Percentiles rank a stretch among this genome's conserved stretches.
Evolutionary conservation across 53 echinoderm and acorn worm genomes (phyloP).

Genomic region (Echinarachnius parma): DNA sequence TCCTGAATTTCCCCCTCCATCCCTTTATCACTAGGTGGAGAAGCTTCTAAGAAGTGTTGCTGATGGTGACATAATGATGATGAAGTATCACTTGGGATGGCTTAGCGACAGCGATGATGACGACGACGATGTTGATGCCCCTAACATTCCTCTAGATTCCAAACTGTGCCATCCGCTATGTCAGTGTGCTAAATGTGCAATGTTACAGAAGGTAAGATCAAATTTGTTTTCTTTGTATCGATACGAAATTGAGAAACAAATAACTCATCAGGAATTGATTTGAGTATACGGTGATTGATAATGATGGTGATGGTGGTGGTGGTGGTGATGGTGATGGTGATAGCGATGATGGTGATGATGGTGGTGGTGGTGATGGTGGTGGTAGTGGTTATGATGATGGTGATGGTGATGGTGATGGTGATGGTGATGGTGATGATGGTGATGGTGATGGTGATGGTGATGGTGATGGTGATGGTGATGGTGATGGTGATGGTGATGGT

Average conservation of each 20-base stretch:
- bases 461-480: conserved; percentile 10
- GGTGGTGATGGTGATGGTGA: not conserved
- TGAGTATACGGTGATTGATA: too few relatives aligned
- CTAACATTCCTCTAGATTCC: conserved; percentile 50
- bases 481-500: not conserved
- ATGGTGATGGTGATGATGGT: not conserved
- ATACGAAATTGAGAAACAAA: too few relatives aligned
- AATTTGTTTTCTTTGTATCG: too few relatives aligned
- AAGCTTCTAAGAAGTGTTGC: conserved; percentile 84
- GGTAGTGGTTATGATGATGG: not conserved
- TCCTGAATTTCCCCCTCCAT: not conserved
- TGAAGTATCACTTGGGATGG: conserved; percentile 92
- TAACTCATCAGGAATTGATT: too few relatives aligned
- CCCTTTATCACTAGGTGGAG: conserved; percentile 61
- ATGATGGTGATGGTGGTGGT: too few relatives aligned
- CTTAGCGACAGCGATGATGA: conserved; percentile 85
- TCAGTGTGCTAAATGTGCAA: conserved; percentile 92
- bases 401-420: conserved; percentile 3
- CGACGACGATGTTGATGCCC: conserved; percentile 55
- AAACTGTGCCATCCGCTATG: conserved; percentile 95
- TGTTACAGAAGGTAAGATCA: conserved; percentile 87
- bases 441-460: not conserved
- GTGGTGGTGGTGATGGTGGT: not conserved
- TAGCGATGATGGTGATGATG: not conserved
- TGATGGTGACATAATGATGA: conserved; percentile 88